phyloP scores from a whole-genome alignment of 2,888 invertebrate species.

The Agrotis exclamationis region DNA sequence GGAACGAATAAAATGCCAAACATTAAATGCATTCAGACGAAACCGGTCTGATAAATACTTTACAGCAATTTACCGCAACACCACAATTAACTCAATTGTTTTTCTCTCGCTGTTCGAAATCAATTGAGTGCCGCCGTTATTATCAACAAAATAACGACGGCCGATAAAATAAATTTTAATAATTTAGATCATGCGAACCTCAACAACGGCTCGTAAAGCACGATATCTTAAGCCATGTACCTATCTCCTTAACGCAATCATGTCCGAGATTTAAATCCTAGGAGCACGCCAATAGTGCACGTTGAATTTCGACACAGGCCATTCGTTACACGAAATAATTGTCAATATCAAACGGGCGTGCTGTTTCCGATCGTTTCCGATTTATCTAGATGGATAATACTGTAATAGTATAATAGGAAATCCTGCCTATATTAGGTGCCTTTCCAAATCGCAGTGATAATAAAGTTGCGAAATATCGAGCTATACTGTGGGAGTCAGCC shows the following conservation, averaged over 20 bases:
- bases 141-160: conserved; percentile 59
- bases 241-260: conserved; percentile 76
- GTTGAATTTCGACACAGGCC: conserved; percentile 77
- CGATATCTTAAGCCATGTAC: conserved; percentile 64
- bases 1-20: conserved; percentile 72
- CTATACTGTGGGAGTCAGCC: conserved; percentile 68
- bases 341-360: conserved; percentile 79
- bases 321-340: conserved; percentile 83
- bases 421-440: conserved; percentile 79
- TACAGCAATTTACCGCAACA: conserved; percentile 48
- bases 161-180: conserved; percentile 60
- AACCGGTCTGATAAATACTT: conserved; percentile 63
- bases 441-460: conserved; percentile 86
- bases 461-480: conserved; percentile 81
- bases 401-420: conserved; percentile 81
- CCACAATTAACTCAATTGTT: conserved; percentile 60
- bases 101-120: conserved; percentile 66
- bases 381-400: conserved; percentile 77
- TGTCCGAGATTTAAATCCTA: conserved; percentile 77
- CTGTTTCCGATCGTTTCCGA: conserved; percentile 82
- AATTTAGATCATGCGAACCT: conserved; percentile 64
- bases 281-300: conserved; percentile 70
- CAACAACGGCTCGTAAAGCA: conserved; percentile 46
- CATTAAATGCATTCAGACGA: conserved; percentile 54
- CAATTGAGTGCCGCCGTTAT: conserved; percentile 66